Percentiles rank a stretch among this genome's conserved stretches.
Conservation (phyloP, 2,888 invertebrate genomes). For the Coenonympha arcania region DNA sequence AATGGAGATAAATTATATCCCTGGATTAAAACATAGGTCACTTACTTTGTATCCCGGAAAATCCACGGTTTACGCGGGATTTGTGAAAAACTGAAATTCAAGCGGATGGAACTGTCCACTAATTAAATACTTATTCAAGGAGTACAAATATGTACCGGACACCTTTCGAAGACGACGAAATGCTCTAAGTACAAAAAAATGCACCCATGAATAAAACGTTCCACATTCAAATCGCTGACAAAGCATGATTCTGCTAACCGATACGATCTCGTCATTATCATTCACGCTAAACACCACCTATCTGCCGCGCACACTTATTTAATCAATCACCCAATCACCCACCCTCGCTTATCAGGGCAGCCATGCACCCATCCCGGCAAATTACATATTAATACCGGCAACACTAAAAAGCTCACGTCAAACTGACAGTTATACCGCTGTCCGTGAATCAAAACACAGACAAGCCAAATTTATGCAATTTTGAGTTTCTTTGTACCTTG, state of each 20-base stretch:
- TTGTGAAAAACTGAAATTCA: too few relatives aligned
- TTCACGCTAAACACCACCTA: slow-evolving; percentile 57
- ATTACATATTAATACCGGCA: slow-evolving; percentile 68
- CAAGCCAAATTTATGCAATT: neutral
- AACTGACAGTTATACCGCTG: slow-evolving; percentile 43
- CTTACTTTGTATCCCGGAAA: too few relatives aligned
- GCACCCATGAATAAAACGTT: neutral
- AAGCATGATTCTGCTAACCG: slow-evolving; percentile 26
- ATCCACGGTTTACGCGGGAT: too few relatives aligned
- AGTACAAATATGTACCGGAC: too few relatives aligned
- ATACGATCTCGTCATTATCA: slow-evolving; percentile 45
- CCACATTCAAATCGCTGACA: slow-evolving; percentile 14
- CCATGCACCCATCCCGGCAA: slow-evolving; percentile 64
- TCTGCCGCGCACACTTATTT: slow-evolving; percentile 65
- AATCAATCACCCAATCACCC: slow-evolving; percentile 71
- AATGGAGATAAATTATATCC: too few relatives aligned
- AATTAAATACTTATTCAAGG: too few relatives aligned
- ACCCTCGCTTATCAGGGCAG: slow-evolving; percentile 59
- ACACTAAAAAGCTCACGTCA: slow-evolving; percentile 59
- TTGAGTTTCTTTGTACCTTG: too few relatives aligned
- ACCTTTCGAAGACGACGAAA: too few relatives aligned
- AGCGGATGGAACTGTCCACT: too few relatives aligned
- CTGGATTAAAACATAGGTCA: too few relatives aligned
- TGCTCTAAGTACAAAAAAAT: neutral
- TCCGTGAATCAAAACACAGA: neutral